Percentiles rank a stretch among this genome's conserved stretches.
Evolutionary conservation across 2,113 vertebrate species (phyloP).

Genomic region (Nothocercus nigrocapillus): DNA sequence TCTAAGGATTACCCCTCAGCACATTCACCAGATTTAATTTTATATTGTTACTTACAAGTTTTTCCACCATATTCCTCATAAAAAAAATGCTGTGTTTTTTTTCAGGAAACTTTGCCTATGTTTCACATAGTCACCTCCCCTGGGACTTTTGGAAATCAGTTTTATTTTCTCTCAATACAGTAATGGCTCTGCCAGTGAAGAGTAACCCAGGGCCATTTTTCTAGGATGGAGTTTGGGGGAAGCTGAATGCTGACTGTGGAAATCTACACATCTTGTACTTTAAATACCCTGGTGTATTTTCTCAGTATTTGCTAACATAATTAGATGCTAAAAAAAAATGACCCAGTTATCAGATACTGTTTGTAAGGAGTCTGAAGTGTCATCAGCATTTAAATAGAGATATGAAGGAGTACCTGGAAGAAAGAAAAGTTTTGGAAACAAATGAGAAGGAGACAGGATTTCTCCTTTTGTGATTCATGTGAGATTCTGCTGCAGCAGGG

Average conservation of each 20-base stretch:
- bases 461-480: neutral
- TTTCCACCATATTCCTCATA: constrained; percentile 36
- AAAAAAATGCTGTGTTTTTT: constrained; percentile 49
- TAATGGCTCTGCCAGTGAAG: constrained; percentile 19
- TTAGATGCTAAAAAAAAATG: constrained; percentile 27
- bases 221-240: neutral
- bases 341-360: constrained; percentile 11
- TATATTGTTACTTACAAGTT: constrained; percentile 61
- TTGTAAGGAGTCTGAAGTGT: neutral
- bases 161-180: constrained; percentile 35
- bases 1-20: constrained; percentile 66
- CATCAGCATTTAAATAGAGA: neutral
- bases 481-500: neutral
- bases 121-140: neutral
- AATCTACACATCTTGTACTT: neutral
- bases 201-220: constrained; percentile 22
- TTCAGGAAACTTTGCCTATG: constrained; percentile 31
- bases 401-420: neutral
- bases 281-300: constrained; percentile 9
- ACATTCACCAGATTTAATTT: constrained; percentile 73
- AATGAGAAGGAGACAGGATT: neutral
- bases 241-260: constrained; percentile 44
- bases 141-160: constrained; percentile 50
- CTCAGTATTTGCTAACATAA: constrained; percentile 14
- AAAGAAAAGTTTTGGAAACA: neutral